Evolutionary conservation across 2,113 vertebrate species (phyloP).

Genomic region (Fregata magnificens): DNA sequence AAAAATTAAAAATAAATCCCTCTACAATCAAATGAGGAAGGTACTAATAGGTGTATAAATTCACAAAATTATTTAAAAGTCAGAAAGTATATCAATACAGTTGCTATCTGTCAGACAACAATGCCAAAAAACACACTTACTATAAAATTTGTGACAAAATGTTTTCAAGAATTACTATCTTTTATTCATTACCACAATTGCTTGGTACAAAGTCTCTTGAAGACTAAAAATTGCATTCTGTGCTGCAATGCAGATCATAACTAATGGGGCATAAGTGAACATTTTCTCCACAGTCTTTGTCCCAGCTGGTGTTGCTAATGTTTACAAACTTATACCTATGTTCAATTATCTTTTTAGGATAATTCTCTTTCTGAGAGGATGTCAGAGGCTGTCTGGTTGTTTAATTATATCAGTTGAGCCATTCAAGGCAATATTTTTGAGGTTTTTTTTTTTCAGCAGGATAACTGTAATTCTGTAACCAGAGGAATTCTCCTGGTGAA

Average conservation of each 20-base stretch:
- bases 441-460: not conserved
- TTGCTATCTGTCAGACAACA: not conserved
- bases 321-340: not conserved
- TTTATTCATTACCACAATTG: not conserved
- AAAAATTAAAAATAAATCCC: not conserved
- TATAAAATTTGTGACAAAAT: not conserved
- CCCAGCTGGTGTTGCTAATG: not conserved
- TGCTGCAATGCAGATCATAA: not conserved
- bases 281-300: not conserved
- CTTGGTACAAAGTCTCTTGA: not conserved
- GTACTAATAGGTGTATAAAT: not conserved
- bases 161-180: not conserved
- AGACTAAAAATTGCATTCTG: not conserved
- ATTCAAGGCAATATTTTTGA: not conserved
- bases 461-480: not conserved
- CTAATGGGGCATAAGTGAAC: not conserved
- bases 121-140: not conserved
- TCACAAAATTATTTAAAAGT: not conserved
- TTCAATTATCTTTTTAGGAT: not conserved
- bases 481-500: not conserved
- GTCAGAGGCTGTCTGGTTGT: not conserved
- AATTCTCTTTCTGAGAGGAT: not conserved
- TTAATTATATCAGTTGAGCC: not conserved
- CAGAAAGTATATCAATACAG: not conserved
- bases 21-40: not conserved